These are phyloP conservation scores for Idaea straminata DNA, from an alignment of 2,888 invertebrate genomes.

Conservation along the genomic window DNA sequence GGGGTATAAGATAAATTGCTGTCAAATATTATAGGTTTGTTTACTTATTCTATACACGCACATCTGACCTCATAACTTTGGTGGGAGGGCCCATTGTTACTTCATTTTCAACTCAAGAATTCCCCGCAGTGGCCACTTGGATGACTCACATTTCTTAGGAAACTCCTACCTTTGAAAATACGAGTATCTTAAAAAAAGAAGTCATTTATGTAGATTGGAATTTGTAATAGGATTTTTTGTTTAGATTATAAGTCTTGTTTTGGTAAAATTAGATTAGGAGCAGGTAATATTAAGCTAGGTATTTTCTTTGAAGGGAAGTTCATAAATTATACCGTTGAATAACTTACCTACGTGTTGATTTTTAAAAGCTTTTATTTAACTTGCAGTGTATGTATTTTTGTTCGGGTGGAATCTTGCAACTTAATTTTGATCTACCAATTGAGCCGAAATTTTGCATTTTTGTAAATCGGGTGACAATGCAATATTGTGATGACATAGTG, in stretches of 20 bases:
- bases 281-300: too few relatives aligned
- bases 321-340: too few relatives aligned
- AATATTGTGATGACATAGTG: too few relatives aligned
- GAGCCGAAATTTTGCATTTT: too few relatives aligned
- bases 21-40: not conserved
- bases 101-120: constrained; percentile 29
- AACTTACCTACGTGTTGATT: too few relatives aligned
- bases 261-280: not conserved
- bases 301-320: too few relatives aligned
- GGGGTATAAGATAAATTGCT: not conserved
- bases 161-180: not conserved
- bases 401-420: too few relatives aligned
- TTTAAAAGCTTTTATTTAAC: too few relatives aligned
- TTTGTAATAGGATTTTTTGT: not conserved
- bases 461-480: too few relatives aligned
- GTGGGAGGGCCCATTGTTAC: constrained; percentile 38
- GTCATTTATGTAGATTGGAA: not conserved
- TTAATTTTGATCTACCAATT: too few relatives aligned
- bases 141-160: constrained; percentile 10
- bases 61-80: constrained; percentile 17
- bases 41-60: not conserved
- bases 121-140: constrained; percentile 18
- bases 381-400: too few relatives aligned
- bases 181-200: not conserved
- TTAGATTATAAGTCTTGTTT: not conserved